Evolutionary conservation across 2,888 invertebrate species (phyloP).

Genomic region (Eupsilia transversa): DNA sequence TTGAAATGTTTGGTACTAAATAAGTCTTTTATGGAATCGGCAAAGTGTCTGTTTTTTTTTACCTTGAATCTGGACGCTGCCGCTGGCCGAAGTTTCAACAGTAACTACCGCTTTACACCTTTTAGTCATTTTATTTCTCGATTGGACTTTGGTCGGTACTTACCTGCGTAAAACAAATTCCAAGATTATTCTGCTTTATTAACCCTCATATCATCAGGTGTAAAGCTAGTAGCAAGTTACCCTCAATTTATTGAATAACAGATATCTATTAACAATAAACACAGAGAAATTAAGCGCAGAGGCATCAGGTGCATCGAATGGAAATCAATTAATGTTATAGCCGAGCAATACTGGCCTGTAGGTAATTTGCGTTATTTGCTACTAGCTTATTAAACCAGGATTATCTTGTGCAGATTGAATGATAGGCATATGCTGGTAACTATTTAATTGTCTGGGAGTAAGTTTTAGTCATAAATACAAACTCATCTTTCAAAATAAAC

Average conservation of each 20-base stretch:
- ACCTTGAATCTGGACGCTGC: not conserved
- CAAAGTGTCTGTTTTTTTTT: not conserved
- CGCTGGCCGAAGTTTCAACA: not conserved
- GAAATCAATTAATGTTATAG: constrained; percentile 87
- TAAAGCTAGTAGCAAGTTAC: not conserved
- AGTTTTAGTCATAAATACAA: not conserved
- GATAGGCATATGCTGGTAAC: constrained; percentile 24
- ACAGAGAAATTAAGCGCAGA: constrained; percentile 60
- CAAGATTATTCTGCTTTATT: not conserved
- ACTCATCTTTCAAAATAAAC: not conserved
- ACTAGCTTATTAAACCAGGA: constrained; percentile 74
- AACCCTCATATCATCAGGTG: not conserved
- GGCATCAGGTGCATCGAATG: constrained; percentile 82
- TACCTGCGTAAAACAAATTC: not conserved
- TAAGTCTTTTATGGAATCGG: constrained; percentile 17
- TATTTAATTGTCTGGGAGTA: not conserved
- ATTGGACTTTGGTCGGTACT: too few relatives aligned
- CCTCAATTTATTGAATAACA: constrained; percentile 24
- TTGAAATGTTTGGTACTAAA: constrained; percentile 11
- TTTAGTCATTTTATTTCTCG: not conserved
- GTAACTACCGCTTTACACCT: not conserved
- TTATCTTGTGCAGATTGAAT: constrained; percentile 65
- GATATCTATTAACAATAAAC: constrained; percentile 55
- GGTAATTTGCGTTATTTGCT: constrained; percentile 76
- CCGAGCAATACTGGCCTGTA: constrained; percentile 62